Evolutionary conservation across 1,140 invertebrate genomes (phyloP), one percentile per base, ranked within the genome.

Genomic region (Bacillus rossius): DNA sequence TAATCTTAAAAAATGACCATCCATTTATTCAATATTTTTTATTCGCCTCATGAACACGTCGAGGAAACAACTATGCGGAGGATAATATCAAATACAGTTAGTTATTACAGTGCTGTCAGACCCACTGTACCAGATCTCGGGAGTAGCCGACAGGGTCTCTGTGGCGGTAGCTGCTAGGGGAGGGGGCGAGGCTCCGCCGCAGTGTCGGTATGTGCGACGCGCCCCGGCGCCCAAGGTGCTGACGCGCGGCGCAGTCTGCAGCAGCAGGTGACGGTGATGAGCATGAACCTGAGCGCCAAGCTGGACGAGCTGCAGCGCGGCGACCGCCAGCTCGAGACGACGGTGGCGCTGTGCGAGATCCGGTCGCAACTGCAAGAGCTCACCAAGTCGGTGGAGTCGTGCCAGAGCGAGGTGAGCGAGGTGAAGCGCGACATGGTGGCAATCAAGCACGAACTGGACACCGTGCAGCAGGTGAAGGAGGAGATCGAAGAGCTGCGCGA

Each of bases 251-350:
- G 55, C 80, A 92, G 90, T 87, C 88, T 93, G 81, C 91, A 94
- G 83, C 91, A 92, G 83, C 91, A 93, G 87, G 89, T 93, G 84
- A 91, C 88, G 83, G 88, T 92, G 80, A 94, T 94, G 92, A 93
- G 89, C 79, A 91, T 92, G 86, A 93, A 92, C 83, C 84, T 94
- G 78, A 88, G 86, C 74, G 85, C 88, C 69, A 92, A 93, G 81
- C 82, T 94, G 81, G 91, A 93, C 78, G 89, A 93, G 79, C 84
- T 94, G 76, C 89, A 92, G 71, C 64, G 67, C 17, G 68, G 71
- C 57, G 67, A 68, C 34, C 85, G 87, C 65, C 89, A 93, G 76
- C 81, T 91, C 70, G 91, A 92, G 80, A 92, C 90, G 59, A 91
- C 88, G 71, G 89, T 92, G 68, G 90, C 90, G 63, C 84, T 93